Percentiles rank a stretch among this genome's conserved stretches.
phyloP scores from a whole-genome alignment of 2,113 vertebrate genomes.

The Pimephales promelas region DNA sequence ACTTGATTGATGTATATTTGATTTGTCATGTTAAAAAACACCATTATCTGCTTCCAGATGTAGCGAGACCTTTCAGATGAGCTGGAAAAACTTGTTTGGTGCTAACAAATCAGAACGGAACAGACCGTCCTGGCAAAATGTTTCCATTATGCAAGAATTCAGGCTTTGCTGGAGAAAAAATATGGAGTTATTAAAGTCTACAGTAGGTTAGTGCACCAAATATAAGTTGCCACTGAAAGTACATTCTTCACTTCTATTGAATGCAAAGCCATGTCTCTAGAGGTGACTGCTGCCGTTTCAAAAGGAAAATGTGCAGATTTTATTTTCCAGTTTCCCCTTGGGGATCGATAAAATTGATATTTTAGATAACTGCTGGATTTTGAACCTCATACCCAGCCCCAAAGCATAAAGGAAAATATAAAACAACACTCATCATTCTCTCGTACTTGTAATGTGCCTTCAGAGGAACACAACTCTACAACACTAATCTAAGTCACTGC shows the following conservation, averaged over 20 bases:
- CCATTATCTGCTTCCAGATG: background rate
- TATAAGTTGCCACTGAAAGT: background rate
- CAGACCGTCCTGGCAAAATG: background rate
- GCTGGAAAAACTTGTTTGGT: background rate
- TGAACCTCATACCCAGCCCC: background rate
- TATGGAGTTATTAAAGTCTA: background rate
- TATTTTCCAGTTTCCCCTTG: background rate
- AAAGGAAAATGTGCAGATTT: background rate
- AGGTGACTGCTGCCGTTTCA: conserved; percentile 8
- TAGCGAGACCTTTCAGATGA: background rate
- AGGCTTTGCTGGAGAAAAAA: background rate
- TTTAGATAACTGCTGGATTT: conserved; percentile 14
- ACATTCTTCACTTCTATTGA: background rate
- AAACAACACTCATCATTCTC: background rate
- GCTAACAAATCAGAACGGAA: background rate
- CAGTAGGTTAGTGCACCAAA: background rate
- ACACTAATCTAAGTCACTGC: background rate
- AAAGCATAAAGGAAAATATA: background rate
- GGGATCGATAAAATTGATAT: conserved; percentile 30
- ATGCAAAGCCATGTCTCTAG: background rate
- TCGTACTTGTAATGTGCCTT: background rate
- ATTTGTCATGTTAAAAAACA: background rate
- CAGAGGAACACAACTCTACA: background rate
- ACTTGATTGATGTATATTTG: background rate
- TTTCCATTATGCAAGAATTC: background rate